Conservation (phyloP, 1,140 invertebrate genomes). For the Diabrotica undecimpunctata region DNA sequence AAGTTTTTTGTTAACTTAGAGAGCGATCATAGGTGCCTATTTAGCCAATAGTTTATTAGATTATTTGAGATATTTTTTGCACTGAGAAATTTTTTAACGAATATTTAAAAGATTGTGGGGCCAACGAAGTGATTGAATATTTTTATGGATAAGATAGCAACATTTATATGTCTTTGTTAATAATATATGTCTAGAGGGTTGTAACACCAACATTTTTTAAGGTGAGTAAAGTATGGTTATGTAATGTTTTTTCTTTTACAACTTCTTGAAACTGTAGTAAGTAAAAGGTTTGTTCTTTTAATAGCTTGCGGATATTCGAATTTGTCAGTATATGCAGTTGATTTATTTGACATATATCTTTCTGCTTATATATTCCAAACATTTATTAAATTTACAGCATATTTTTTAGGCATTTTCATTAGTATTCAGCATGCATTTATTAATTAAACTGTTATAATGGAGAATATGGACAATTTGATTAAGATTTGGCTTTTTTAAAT, state of each 20-base stretch:
- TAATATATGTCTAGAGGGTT: not conserved
- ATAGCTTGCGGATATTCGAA: no score
- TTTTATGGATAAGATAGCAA: not conserved
- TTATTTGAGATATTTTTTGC: constrained; percentile 1
- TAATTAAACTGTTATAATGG: no score
- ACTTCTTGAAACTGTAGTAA: not conserved
- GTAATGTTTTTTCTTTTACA: not conserved
- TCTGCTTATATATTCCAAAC: no score
- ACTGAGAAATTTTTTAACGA: not conserved
- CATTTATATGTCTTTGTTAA: not conserved
- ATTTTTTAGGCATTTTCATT: no score
- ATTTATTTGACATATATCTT: no score
- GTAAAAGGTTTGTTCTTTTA: not conserved
- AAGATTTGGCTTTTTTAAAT: no score
- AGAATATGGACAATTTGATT: no score
- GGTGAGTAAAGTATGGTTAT: not conserved
- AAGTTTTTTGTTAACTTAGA: not conserved
- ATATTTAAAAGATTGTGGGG: not conserved
- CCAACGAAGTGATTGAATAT: not conserved
- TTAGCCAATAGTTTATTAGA: not conserved
- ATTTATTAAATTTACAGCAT: no score
- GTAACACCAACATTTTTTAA: not conserved
- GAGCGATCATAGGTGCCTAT: not conserved
- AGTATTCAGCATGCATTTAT: no score
- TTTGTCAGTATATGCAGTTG: no score